phyloP scores from a whole-genome alignment of 30 jellyfish, hydroid and myxozoan genomes.

The Hydractinia symbiolongicarpus region DNA sequence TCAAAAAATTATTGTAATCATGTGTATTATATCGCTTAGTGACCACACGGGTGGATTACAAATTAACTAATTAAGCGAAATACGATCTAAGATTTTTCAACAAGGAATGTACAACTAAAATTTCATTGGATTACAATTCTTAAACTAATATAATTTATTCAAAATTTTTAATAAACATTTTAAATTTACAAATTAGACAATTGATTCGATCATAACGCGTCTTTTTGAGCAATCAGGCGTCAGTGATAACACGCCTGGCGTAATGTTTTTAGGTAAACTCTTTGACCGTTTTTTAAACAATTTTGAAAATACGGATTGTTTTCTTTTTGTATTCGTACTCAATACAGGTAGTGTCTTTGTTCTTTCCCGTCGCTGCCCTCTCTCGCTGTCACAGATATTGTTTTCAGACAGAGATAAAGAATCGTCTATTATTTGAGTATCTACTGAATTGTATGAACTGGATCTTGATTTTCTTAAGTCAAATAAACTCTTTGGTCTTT shows the following conservation, averaged over 20 bases:
- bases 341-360: not conserved
- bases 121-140: too few species aligned
- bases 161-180: too few species aligned
- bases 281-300: not conserved
- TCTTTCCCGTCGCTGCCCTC: too few species aligned
- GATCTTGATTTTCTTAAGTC: not conserved
- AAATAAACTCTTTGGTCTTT: not conserved
- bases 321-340: not conserved
- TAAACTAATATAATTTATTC: too few species aligned
- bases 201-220: constrained; percentile 3
- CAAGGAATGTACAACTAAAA: too few species aligned
- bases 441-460: not conserved
- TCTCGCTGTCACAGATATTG: too few species aligned
- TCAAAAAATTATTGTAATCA: too few species aligned
- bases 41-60: too few species aligned
- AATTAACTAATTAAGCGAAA: too few species aligned
- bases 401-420: too few species aligned
- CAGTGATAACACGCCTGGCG: not conserved
- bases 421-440: not conserved
- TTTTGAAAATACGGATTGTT: not conserved
- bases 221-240: not conserved
- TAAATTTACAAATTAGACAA: not conserved
- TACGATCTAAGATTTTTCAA: too few species aligned
- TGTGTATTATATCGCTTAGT: too few species aligned
- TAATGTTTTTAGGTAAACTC: not conserved